Evolutionary conservation across 2,113 vertebrate species (phyloP), one percentile per base, ranked within the genome.

Genomic region (Monarcha castaneiventris): DNA sequence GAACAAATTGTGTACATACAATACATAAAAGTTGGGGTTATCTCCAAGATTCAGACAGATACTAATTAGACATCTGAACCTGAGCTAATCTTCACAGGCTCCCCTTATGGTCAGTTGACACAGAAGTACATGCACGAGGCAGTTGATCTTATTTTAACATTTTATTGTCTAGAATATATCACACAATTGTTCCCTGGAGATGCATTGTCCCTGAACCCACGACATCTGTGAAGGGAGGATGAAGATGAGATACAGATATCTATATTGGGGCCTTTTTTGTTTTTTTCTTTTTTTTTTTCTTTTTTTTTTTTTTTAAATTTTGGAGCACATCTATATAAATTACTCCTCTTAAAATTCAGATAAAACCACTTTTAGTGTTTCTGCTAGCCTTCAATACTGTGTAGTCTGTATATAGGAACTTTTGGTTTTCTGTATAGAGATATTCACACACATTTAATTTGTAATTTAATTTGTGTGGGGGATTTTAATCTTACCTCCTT

Each of bases 201-300:
- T 62, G 46, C 22, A 41, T 37, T 37, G 37, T 37, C 37, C 37
- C 37, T 37, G 37, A 37, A 37, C 37, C 37, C 37, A 37, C 37
- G 37, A 37, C 37, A 37, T 56, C 46, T 62, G 2, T 62, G 55
- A 95, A 73, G 6, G 8, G 41, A 64, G 27, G 51, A 59, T 86
- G 54, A 61, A 84, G 49, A 8, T 56, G 68, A 73, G 37, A 62
- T 54, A 62, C n/a, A 52, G 12, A 12, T 61, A 20, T 16, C 21
- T 35, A 5, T 44, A n/a, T 2, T 8, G 0, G 3, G 33, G 35
- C 3, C 52, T 33, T 33, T 32, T 22, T 46, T 2, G 33, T 22
- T 19, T 30, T 12, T 30, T 10, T 41, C n/a, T 25, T 26, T 16
- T 37, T 32, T 26, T 33, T 33, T 32, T 22, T 46, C 2, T 33